Conservation (phyloP, 2,797 vertebrate genomes). For the Pangasius sanitwongsei region DNA sequence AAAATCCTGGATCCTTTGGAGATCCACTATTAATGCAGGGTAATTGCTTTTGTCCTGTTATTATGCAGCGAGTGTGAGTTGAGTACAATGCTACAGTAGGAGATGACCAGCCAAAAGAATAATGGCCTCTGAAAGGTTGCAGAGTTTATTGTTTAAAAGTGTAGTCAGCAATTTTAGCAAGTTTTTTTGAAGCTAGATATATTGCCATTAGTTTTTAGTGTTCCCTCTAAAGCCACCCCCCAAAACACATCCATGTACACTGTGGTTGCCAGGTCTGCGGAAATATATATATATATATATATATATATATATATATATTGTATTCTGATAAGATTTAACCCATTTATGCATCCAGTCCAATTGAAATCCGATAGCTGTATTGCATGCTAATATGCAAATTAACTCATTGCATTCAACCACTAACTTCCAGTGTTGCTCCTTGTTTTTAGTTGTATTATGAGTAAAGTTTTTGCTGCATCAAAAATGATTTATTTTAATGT, state of each 20-base stretch:
- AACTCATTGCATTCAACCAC: not conserved
- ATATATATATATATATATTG: not conserved
- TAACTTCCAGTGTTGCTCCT: not conserved
- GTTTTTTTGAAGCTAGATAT: not conserved
- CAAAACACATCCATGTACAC: not conserved
- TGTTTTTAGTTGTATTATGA: not conserved
- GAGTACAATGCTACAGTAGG: not conserved
- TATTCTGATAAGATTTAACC: not conserved
- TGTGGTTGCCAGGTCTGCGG: not conserved
- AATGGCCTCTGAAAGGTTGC: not conserved
- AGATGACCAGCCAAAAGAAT: not conserved
- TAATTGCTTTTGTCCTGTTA: constrained; percentile 14
- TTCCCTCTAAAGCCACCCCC: not conserved
- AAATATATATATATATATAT: not conserved
- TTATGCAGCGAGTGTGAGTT: not conserved
- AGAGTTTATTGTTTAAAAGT: not conserved
- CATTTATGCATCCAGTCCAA: not conserved
- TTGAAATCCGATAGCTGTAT: not conserved
- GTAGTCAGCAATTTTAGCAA: not conserved
- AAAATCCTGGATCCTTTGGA: not conserved
- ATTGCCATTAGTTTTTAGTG: not conserved
- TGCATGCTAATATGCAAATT: not conserved
- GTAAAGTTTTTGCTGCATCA: not conserved
- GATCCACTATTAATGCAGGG: constrained; percentile 30
- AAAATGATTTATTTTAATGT: not conserved